Conservation (phyloP, 2,113 vertebrate species). For the mouse (Mus musculus) region GRCm39 chr6:88617001-88617500, state of each 20-base stretch:
- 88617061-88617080: conserved; percentile 20
- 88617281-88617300: not conserved
- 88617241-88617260: not conserved
- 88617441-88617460: not conserved
- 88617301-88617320: not conserved
- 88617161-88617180: not conserved
- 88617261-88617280: not conserved
- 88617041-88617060: not conserved
- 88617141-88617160: not conserved
- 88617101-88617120: not conserved
- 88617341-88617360: not conserved
- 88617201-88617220: not conserved
- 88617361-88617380: not conserved
- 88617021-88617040: not conserved
- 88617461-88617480: not conserved
- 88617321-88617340: not conserved
- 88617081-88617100: not conserved
- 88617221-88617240: not conserved
- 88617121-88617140: not conserved
- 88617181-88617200: not conserved
- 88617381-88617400: not conserved
- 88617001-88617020: not conserved
- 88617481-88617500: not conserved
- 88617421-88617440: not conserved
- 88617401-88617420: not conserved